Evolutionary conservation across 1,140 invertebrate species (phyloP), one percentile per base, ranked within the genome.

Genomic region (Eufriesea mexicana): DNA sequence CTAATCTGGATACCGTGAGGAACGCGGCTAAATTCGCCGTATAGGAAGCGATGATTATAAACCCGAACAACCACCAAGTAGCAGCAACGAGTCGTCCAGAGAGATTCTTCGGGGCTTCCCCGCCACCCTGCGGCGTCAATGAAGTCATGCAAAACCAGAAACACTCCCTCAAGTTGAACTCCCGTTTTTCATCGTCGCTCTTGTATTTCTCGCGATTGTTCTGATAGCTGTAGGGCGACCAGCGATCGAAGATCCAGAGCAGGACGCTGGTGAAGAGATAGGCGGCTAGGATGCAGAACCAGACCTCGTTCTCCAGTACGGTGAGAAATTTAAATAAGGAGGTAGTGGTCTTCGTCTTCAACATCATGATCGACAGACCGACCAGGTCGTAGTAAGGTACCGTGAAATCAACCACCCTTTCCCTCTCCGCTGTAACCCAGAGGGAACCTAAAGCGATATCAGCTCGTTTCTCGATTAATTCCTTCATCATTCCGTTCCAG

Each of bases 91-190:
- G 94, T 80, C 98, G 95, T 0, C 98, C 98, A 0, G 98, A 99
- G 0, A 99, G 94, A 94, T 98, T 98, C 91, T 98, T 98, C 0
- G 99, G 99, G 0, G 99, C 99, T 94, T 99, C 99, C 0, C 99
- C 99, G 6, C 98, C 98, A 0, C 98, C 98, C 95, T 99, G 98
- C 0, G 98, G 98, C 0, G 98, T 99, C 12, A 99, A 92, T 1
- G 98, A 99, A 35, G 98, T 99, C 98, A 99, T 99, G 91, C 99
- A 99, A 93, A 99, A 99, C 99, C 99, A 99, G 0, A 99, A 95
- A 91, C 98, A 99, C 94, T 99, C 99, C 91, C 99, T 99, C 5
- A 99, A 94, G 35, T 97, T 98, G 89, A 99, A 99, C 90, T 99
- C 97, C 23, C 99, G 94, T 91, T 99, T 99, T 92, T 99, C 98